These are phyloP conservation scores for Eurystomus glaucurus DNA, from an alignment of 2,797 vertebrate species.

Conservation along the genomic window DNA sequence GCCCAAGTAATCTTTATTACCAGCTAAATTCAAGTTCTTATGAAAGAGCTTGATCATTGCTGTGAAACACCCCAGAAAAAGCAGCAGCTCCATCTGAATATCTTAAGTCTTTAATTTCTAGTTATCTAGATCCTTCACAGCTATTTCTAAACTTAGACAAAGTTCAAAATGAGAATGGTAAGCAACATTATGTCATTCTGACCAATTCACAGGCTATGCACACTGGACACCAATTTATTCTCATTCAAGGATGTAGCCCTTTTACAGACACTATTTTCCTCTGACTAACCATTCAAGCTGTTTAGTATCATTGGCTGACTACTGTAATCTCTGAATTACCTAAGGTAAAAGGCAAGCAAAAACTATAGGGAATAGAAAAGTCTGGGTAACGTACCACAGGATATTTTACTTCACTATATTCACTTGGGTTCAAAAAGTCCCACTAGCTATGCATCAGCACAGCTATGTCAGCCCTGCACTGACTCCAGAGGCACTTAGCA, in stretches of 20 bases:
- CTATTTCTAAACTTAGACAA: not conserved
- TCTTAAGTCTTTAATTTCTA: not conserved
- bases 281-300: not conserved
- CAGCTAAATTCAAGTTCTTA: not conserved
- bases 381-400: rapidly evolving
- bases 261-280: not conserved
- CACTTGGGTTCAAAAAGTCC: not conserved
- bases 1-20: not conserved
- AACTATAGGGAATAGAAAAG: not conserved
- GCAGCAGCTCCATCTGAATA: not conserved
- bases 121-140: not conserved
- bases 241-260: not conserved
- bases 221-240: not conserved
- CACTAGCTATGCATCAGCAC: not conserved
- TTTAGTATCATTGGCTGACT: not conserved
- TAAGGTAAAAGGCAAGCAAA: not conserved
- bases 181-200: not conserved
- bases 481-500: not conserved
- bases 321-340: not conserved
- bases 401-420: not conserved
- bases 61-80: conserved; percentile 10
- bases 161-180: not conserved
- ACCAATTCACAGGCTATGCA: not conserved
- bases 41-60: not conserved
- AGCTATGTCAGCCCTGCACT: not conserved